phyloP scores from a whole-genome alignment of 2,113 vertebrate species.

The Sula dactylatra region DNA sequence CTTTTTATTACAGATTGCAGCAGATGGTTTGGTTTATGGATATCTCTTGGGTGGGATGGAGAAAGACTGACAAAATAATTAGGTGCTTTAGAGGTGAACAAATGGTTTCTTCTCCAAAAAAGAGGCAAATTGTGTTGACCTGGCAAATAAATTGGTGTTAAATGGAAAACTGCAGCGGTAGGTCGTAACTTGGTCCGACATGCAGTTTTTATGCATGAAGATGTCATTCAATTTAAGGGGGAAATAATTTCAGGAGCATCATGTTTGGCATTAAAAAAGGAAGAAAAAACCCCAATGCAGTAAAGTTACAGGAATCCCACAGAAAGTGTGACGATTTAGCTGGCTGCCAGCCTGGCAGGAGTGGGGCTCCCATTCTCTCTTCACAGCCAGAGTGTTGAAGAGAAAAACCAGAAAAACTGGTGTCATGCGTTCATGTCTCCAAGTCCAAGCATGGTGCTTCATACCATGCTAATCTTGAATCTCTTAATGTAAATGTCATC shows the following conservation, averaged over 20 bases:
- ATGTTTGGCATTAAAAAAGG: neutral
- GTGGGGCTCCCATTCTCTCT: neutral
- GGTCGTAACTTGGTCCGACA: rapidly evolving
- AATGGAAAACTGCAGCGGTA: neutral
- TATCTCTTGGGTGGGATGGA: neutral
- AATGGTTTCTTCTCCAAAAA: neutral
- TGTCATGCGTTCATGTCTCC: neutral
- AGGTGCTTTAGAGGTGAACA: neutral
- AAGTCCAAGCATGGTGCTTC: neutral
- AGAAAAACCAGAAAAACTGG: neutral
- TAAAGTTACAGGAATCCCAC: neutral
- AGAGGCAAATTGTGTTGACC: neutral
- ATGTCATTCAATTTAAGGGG: neutral
- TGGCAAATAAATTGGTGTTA: neutral
- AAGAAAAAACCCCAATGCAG: neutral
- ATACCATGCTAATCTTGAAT: neutral
- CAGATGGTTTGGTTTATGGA: neutral
- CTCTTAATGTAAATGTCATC: neutral
- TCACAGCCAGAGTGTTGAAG: neutral
- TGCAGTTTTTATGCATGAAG: neutral
- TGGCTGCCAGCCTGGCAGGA: neutral
- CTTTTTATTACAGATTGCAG: neutral
- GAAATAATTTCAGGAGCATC: neutral
- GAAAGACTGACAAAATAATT: neutral
- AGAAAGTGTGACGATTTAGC: neutral